Percentiles rank a stretch among this genome's conserved stretches.
Evolutionary conservation across 64 coral and sea anemone genomes (phyloP).

Genomic region (Orbicella faveolata): DNA sequence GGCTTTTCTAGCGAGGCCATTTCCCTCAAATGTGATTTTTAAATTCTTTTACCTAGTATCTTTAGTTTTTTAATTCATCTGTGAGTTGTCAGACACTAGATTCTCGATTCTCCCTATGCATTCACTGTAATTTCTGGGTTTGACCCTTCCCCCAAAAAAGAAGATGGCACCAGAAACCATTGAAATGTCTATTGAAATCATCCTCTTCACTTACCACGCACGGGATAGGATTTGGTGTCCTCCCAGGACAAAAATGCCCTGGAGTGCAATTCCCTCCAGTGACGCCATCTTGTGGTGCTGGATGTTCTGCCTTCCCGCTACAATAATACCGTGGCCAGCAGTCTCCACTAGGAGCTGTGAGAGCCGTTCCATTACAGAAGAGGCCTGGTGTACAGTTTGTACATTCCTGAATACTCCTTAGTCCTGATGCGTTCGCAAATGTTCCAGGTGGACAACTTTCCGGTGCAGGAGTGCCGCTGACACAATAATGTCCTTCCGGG

Average conservation of each 20-base stretch:
- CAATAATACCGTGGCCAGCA: slow-evolving; percentile 91
- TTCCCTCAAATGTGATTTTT: too few relatives aligned
- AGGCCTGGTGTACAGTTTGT: slow-evolving; percentile 84
- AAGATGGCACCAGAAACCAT: too few relatives aligned
- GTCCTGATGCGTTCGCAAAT: slow-evolving; percentile 76
- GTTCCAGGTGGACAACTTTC: slow-evolving; percentile 91
- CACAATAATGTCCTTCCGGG: slow-evolving; percentile 86
- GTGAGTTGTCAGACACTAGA: too few relatives aligned
- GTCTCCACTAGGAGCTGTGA: slow-evolving; percentile 70
- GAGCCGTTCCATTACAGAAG: slow-evolving; percentile 90
- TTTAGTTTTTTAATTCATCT: too few relatives aligned
- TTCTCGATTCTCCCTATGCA: too few relatives aligned
- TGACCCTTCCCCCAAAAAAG: too few relatives aligned
- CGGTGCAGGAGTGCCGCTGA: slow-evolving; percentile 77
- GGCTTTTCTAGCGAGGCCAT: too few relatives aligned
- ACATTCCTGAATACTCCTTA: slow-evolving; percentile 55
- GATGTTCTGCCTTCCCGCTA: slow-evolving; percentile 69
- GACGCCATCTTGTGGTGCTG: slow-evolving; percentile 74
- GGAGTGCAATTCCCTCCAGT: slow-evolving; percentile 96
- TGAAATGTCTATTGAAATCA: too few relatives aligned
- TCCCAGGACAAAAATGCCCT: slow-evolving; percentile 90
- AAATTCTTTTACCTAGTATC: too few relatives aligned
- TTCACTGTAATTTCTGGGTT: too few relatives aligned
- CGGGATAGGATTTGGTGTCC: slow-evolving; percentile 85
- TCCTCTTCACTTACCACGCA: slow-evolving; percentile 66